phyloP scores from a whole-genome alignment of 2,113 vertebrate genomes.

The Cinclus cinclus region DNA sequence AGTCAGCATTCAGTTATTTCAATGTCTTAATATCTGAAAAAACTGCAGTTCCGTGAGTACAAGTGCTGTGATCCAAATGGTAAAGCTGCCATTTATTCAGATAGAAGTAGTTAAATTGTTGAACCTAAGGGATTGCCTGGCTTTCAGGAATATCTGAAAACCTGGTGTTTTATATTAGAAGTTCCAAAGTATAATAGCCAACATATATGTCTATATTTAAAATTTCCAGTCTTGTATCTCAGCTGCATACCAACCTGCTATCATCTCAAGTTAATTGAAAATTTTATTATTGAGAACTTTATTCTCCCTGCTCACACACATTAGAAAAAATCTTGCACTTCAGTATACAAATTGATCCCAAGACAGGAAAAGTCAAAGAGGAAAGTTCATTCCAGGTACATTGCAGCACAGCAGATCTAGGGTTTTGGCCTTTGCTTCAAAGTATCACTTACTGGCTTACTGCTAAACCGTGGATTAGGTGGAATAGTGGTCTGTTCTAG shows the following conservation, averaged over 20 bases:
- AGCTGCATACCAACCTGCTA: not conserved
- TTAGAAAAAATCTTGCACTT: not conserved
- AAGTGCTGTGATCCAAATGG: not conserved
- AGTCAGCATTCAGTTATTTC: not conserved
- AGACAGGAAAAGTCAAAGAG: not conserved
- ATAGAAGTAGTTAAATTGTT: not conserved
- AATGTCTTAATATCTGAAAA: not conserved
- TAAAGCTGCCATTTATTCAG: not conserved
- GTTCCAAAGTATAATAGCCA: not conserved
- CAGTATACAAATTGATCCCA: not conserved
- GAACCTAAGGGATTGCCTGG: not conserved
- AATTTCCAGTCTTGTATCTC: not conserved
- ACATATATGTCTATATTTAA: not conserved
- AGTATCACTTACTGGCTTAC: slow-evolving; percentile 2
- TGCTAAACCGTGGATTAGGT: not conserved
- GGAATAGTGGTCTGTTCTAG: not conserved
- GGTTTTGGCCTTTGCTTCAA: not conserved
- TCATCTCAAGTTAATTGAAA: not conserved
- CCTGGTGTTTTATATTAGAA: not conserved
- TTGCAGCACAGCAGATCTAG: not conserved
- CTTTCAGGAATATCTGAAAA: not conserved
- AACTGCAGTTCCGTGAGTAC: not conserved
- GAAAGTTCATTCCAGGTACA: not conserved
- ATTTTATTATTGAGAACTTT: not conserved
- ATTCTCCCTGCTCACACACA: not conserved